phyloP scores from a whole-genome alignment of 2,888 invertebrate species.

The Chironomus riparius region DNA sequence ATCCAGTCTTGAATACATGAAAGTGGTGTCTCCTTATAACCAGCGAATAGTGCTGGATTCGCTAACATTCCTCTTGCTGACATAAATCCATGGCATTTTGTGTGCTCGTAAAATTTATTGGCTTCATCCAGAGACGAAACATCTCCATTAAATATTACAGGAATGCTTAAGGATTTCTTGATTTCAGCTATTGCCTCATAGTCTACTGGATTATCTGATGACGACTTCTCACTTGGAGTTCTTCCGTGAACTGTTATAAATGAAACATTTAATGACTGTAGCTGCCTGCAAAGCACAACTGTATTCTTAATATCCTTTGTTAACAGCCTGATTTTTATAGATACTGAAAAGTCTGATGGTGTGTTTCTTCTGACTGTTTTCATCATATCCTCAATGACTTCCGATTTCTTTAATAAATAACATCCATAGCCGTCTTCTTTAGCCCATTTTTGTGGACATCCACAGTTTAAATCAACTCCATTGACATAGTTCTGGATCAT shows the following conservation, averaged over 20 bases:
- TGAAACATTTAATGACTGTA: slow-evolving; percentile 78
- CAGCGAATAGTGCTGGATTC: slow-evolving; percentile 85
- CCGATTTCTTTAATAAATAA: slow-evolving; percentile 70
- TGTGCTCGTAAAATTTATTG: slow-evolving; percentile 51
- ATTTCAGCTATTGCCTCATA: slow-evolving; percentile 60
- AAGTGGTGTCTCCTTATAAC: slow-evolving; percentile 57
- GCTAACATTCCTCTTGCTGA: slow-evolving; percentile 79
- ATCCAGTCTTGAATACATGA: slow-evolving; percentile 78
- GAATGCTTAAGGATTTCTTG: slow-evolving; percentile 61
- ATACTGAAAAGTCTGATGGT: slow-evolving; percentile 66
- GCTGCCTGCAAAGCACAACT: slow-evolving; percentile 65
- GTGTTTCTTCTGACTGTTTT: slow-evolving; percentile 63
- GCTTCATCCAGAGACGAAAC: slow-evolving; percentile 67
- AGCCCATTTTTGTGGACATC: slow-evolving; percentile 95
- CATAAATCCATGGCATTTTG: slow-evolving; percentile 81
- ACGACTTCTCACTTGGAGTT: slow-evolving; percentile 70
- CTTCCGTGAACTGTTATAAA: slow-evolving; percentile 89
- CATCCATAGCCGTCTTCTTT: slow-evolving; percentile 85
- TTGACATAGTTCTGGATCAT: slow-evolving; percentile 56
- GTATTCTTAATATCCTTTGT: slow-evolving; percentile 56
- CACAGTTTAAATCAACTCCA: slow-evolving; percentile 95
- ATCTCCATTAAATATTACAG: slow-evolving; percentile 90
- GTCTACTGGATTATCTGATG: slow-evolving; percentile 56
- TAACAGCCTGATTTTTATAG: slow-evolving; percentile 82
- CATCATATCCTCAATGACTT: slow-evolving; percentile 72